phyloP scores from a whole-genome alignment of 2,888 invertebrate species.

The Frankliniella fusca region DNA sequence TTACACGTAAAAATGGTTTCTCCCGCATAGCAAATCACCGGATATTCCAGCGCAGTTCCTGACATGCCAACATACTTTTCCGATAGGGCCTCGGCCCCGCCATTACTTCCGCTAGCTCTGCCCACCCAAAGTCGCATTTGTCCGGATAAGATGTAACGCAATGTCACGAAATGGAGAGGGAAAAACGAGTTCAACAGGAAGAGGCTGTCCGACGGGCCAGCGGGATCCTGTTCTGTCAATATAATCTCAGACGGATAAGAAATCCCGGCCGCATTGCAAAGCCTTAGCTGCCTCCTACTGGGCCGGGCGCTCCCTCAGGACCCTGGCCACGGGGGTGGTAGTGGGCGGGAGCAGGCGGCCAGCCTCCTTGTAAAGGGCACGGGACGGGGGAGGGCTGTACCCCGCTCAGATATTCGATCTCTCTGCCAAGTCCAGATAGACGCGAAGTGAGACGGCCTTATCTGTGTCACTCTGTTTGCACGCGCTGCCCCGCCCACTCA shows the following conservation, averaged over 20 bases:
- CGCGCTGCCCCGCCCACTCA: not conserved
- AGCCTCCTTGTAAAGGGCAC: not conserved
- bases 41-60: no score
- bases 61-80: no score
- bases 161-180: not conserved
- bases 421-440: not conserved
- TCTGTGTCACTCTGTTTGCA: not conserved
- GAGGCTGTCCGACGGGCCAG: not conserved
- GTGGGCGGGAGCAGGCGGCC: no score
- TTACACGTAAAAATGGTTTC: no score
- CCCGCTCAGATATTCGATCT: not conserved
- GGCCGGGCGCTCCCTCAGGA: not conserved
- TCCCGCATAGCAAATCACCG: no score
- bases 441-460: no score
- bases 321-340: not conserved
- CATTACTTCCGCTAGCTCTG: no score
- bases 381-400: not conserved
- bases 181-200: not conserved
- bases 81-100: no score
- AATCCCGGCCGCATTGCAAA: slow-evolving; percentile 2
- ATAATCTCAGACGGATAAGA: not conserved
- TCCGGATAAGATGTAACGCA: not conserved
- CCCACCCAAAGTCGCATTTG: not conserved
- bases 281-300: not conserved
- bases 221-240: not conserved